Conservation (phyloP, 2,888 invertebrate species). For the Endomychus coccineus region DNA sequence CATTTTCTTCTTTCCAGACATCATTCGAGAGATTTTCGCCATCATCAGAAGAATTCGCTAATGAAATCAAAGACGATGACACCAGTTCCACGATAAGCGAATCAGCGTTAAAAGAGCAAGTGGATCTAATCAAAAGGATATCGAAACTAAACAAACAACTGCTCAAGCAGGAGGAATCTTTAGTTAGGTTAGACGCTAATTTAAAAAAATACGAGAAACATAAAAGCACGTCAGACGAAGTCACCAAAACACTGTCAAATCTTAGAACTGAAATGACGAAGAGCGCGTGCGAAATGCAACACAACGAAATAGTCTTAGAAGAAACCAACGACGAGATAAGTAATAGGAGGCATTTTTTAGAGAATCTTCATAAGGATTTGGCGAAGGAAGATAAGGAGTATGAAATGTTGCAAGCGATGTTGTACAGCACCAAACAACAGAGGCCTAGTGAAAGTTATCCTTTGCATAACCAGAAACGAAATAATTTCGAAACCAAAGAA, state of each 20-base stretch:
- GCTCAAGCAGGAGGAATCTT: constrained; percentile 64
- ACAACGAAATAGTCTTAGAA: constrained; percentile 41
- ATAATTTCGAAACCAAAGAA: constrained; percentile 43
- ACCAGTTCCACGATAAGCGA: constrained; percentile 46
- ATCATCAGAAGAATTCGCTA: constrained; percentile 39
- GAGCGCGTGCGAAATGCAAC: constrained; percentile 43
- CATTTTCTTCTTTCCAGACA: too few species aligned
- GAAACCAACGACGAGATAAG: constrained; percentile 39
- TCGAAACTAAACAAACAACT: constrained; percentile 65
- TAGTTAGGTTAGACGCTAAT: constrained; percentile 56
- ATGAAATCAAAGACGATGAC: constrained; percentile 38
- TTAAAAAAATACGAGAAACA: constrained; percentile 44
- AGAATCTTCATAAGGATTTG: constrained; percentile 38
- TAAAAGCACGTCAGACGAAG: constrained; percentile 31
- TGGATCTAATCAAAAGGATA: constrained; percentile 66
- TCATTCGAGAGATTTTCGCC: constrained; percentile 40
- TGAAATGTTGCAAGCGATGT: constrained; percentile 41
- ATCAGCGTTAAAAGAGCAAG: constrained; percentile 53
- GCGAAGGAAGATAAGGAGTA: constrained; percentile 40
- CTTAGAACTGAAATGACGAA: constrained; percentile 41
- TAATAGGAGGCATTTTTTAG: constrained; percentile 33
- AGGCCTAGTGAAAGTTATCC: constrained; percentile 16
- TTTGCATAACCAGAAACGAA: constrained; percentile 25
- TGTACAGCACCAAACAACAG: constrained; percentile 34
- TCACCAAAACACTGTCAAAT: constrained; percentile 34